Evolutionary conservation across 2,113 vertebrate species (phyloP).

Genomic region (Protobothrops mucrosquamatus): DNA sequence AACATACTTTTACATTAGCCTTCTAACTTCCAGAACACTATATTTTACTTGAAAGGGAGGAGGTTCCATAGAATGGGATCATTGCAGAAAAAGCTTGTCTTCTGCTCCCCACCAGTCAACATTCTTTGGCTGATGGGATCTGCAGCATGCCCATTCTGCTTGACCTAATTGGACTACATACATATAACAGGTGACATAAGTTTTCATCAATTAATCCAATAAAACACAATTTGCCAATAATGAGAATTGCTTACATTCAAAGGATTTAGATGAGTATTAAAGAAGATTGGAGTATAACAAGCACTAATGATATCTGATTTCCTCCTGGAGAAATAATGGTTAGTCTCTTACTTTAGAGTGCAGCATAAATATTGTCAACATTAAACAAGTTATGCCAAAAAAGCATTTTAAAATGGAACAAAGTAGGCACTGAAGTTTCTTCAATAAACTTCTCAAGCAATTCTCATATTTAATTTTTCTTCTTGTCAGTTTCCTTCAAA

Average conservation of each 20-base stretch:
- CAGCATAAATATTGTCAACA: slow-evolving; percentile 32
- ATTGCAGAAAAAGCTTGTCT: too few relatives aligned
- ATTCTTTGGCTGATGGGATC: too few relatives aligned
- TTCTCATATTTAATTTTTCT: slow-evolving; percentile 31
- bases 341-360: slow-evolving; percentile 46
- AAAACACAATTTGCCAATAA: slow-evolving; percentile 60
- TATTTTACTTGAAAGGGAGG: slow-evolving; percentile 22
- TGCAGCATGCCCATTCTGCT: too few relatives aligned
- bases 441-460: slow-evolving; percentile 23
- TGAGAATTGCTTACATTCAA: slow-evolving; percentile 57
- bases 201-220: slow-evolving; percentile 58
- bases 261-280: slow-evolving; percentile 57
- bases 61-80: not conserved
- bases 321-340: slow-evolving; percentile 46
- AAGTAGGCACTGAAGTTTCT: slow-evolving; percentile 35
- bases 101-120: too few relatives aligned
- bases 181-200: slow-evolving; percentile 64
- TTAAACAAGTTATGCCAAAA: slow-evolving; percentile 45
- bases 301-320: slow-evolving; percentile 64
- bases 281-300: slow-evolving; percentile 61
- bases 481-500: slow-evolving; percentile 11
- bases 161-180: slow-evolving; percentile 32
- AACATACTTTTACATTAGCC: not conserved
- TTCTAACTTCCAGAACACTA: slow-evolving; percentile 11
- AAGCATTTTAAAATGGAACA: slow-evolving; percentile 44